Evolutionary conservation across 2,113 vertebrate species (phyloP).

Genomic region (Galeopterus variegatus): DNA sequence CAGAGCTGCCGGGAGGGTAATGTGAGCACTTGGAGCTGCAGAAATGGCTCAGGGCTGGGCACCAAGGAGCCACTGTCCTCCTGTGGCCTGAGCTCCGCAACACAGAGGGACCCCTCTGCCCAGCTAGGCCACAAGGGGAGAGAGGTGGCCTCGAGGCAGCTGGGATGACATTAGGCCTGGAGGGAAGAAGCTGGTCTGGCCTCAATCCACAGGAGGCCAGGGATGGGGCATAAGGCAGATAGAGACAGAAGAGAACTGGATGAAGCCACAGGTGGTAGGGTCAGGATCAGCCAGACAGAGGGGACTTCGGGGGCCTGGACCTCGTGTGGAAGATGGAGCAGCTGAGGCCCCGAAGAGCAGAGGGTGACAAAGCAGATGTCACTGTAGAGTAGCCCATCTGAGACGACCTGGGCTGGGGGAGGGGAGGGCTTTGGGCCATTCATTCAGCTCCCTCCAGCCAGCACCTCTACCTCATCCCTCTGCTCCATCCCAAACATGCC

Average conservation of each 20-base stretch:
- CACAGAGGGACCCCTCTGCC: neutral
- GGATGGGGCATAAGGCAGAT: neutral
- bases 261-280: neutral
- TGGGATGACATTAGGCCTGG: no score
- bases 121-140: no score
- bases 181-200: neutral
- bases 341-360: neutral
- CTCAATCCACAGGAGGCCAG: rapidly evolving
- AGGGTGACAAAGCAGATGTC: neutral
- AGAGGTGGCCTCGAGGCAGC: no score
- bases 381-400: rapidly evolving
- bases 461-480: neutral
- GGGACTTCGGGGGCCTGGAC: neutral
- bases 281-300: rapidly evolving
- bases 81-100: rapidly evolving
- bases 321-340: neutral
- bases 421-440: neutral
- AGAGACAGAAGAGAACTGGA: neutral
- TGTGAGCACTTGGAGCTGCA: rapidly evolving
- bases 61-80: neutral
- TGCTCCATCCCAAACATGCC: neutral
- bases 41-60: neutral
- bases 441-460: neutral
- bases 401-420: no score
- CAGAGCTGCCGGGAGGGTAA: neutral